phyloP scores from a whole-genome alignment of 2,113 vertebrate species.

The Microcebus lehilahytsara region DNA sequence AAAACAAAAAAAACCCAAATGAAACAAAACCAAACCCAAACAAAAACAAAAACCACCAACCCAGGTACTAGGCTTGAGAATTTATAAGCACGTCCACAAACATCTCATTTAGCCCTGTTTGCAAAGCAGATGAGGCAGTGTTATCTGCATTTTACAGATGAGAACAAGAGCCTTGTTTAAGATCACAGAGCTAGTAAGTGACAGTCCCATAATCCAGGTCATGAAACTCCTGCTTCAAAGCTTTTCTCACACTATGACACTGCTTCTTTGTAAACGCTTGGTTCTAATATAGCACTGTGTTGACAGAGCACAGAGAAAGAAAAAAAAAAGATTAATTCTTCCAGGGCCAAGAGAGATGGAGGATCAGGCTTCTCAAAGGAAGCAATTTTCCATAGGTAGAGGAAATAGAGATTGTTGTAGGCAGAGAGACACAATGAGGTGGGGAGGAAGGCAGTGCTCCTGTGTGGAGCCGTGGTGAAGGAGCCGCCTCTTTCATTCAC shows the following conservation, averaged over 20 bases:
- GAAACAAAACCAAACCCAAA: neutral
- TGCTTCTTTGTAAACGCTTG: constrained; percentile 47
- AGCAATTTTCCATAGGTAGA: constrained; percentile 56
- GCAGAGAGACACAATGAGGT: neutral
- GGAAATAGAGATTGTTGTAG: neutral
- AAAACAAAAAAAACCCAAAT: neutral
- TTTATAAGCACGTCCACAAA: neutral
- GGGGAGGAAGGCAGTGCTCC: neutral
- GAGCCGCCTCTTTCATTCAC: fast-evolving
- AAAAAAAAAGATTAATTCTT: constrained; percentile 52
- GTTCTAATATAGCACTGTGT: neutral
- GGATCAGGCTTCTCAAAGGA: constrained; percentile 46
- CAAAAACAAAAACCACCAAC: neutral
- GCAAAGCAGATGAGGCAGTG: neutral
- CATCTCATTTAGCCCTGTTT: neutral
- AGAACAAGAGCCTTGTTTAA: constrained; percentile 27
- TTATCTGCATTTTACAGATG: constrained; percentile 45
- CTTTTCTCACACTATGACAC: neutral
- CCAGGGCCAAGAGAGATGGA: neutral
- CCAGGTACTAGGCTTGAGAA: neutral
- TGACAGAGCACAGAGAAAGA: constrained; percentile 9
- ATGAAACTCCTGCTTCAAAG: neutral
- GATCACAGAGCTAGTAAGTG: neutral
- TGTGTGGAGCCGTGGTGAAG: neutral
- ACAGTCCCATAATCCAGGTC: neutral